Conservation (phyloP, 2,888 invertebrate genomes). For the Tanypteryx hageni region DNA sequence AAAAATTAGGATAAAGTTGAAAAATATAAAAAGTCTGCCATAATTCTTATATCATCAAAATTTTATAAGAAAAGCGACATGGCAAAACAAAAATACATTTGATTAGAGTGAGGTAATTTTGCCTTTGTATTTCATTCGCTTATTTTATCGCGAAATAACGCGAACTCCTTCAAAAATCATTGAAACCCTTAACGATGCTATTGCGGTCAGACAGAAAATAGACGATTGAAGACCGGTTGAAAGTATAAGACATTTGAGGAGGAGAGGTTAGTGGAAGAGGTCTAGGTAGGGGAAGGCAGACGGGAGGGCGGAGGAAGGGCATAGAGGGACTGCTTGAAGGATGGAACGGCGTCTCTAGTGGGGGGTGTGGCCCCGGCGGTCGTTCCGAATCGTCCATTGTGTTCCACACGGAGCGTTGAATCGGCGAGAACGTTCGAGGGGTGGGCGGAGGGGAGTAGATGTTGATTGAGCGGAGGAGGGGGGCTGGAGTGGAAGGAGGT, state of each 20-base stretch:
- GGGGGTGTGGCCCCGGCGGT: conserved; percentile 47
- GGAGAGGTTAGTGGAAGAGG: neutral
- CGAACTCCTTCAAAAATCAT: neutral
- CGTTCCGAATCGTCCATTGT: conserved; percentile 57
- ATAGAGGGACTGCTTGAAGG: conserved; percentile 38
- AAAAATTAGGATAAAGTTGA: no score
- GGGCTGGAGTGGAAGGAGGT: neutral
- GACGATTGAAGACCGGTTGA: neutral
- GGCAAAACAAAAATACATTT: no score
- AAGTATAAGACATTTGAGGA: neutral
- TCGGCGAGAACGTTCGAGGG: conserved; percentile 53
- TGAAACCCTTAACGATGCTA: conserved; percentile 36
- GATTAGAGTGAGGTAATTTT: neutral
- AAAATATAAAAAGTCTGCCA: no score
- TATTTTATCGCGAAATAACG: conserved; percentile 8
- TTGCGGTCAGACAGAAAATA: conserved; percentile 27
- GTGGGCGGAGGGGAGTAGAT: conserved; percentile 10
- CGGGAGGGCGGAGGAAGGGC: neutral
- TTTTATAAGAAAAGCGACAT: no score
- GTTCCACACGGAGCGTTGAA: conserved; percentile 63
- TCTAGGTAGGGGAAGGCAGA: neutral
- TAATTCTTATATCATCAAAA: no score
- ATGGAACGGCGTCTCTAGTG: conserved; percentile 59
- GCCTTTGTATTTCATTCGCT: neutral
- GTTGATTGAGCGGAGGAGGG: conserved; percentile 34